Base-by-base conservation (phyloP, 2,113 vertebrate genomes). In the Eretmochelys imbricata region DNA sequence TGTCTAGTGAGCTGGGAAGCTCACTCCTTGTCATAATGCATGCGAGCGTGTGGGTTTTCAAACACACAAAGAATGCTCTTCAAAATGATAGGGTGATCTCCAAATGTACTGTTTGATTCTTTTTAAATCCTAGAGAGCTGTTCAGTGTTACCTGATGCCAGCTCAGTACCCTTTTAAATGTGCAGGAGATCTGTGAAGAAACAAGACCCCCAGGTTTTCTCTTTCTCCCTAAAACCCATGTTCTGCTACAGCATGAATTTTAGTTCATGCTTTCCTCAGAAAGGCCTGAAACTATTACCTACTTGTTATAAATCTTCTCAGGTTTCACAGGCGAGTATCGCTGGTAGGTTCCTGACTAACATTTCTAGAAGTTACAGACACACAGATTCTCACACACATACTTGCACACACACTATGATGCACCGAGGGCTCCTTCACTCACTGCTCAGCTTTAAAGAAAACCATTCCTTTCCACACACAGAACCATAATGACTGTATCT, bases 231-330 rank as follows among this genome's bases (percentile, higher is more conserved):
- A 80, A 90, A 95, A 92, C 94, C 83, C 93, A 95, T 88, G 90
- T n/a, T 96, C 80, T 14, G 94, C 93, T 97, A 89, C 97, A 98
- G 97, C 96, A 16, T 96, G 98, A 98, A 97, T 96, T 98, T 97
- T 97, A 91, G 75, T 96, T 97, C 95, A 95, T 91, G 46, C 51
- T 93, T 96, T 87, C 94, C 92, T 98, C 79, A 42, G 91, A 82
- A 69, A 97, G 97, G 98, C 98, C 98, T 98, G 98, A 98, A 98
- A 98, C 96, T 97, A 97, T 98, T 98, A 98, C 98, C 97, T 98
- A 98, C 98, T 98, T 98, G 98, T 98, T 99, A 99, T 98, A 99
- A 98, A 98, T 97, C 97, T 89, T 98, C 98, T 99, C 98, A 95
- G 98, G 96, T 99, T 99, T 98, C 98, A 98, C 98, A 98, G 98